Evolutionary conservation across 2,888 invertebrate species (phyloP).

Genomic region (Hipparchia sbordonii): DNA sequence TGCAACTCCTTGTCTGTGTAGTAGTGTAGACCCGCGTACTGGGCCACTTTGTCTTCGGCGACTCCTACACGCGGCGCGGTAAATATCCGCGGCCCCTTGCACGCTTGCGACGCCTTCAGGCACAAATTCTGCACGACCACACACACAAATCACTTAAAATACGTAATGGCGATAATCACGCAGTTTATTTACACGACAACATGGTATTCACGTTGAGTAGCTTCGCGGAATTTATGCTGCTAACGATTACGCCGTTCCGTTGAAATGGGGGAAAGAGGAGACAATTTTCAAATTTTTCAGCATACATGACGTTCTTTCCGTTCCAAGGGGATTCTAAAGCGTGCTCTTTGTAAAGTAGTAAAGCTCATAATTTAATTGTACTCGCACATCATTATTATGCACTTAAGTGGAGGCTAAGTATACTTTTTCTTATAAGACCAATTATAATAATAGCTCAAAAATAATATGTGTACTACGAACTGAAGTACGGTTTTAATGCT

Average conservation of each 20-base stretch:
- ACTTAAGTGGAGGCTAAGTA: neutral
- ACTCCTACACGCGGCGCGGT: conserved; percentile 93
- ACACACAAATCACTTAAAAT: conserved; percentile 61
- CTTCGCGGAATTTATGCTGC: conserved; percentile 32
- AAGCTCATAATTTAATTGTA: conserved; percentile 3
- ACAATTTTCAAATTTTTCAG: conserved; percentile 12
- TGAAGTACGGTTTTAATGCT: too few relatives aligned
- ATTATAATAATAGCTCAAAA: too few relatives aligned
- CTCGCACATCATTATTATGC: neutral
- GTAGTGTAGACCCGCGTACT: conserved; percentile 95
- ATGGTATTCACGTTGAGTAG: conserved; percentile 34
- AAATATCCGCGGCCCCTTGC: conserved; percentile 91
- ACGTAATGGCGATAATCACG: conserved; percentile 55
- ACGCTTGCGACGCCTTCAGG: conserved; percentile 93
- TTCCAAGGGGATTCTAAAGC: neutral
- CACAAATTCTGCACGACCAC: conserved; percentile 95
- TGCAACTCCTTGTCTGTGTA: conserved; percentile 96
- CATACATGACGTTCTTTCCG: neutral
- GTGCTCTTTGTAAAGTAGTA: neutral
- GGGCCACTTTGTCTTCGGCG: conserved; percentile 95
- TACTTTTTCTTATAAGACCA: neutral
- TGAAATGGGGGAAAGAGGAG: conserved; percentile 13
- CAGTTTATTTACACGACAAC: conserved; percentile 54
- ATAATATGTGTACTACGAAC: too few relatives aligned
- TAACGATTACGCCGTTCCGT: conserved; percentile 4